Percentiles rank a stretch among this genome's conserved stretches.
Conservation (phyloP, 2,888 invertebrate species). For the Cosmia pyralina region DNA sequence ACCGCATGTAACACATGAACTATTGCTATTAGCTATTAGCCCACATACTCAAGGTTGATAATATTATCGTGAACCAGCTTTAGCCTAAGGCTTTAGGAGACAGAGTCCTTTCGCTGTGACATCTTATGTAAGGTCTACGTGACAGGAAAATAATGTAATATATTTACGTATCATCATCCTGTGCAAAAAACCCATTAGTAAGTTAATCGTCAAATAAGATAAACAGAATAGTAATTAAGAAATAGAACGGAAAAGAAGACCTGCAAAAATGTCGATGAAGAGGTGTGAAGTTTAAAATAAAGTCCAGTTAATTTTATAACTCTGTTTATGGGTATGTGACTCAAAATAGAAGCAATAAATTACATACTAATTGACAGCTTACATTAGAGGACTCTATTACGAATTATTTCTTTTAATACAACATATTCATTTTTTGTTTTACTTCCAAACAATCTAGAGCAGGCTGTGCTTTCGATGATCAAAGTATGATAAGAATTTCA, state of each 20-base stretch:
- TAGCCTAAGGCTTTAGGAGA: conserved; percentile 53
- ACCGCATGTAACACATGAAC: conserved; percentile 43
- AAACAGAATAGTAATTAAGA: neutral
- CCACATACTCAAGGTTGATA: conserved; percentile 67
- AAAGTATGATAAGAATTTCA: conserved; percentile 10
- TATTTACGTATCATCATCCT: conserved; percentile 10
- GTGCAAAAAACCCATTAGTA: neutral
- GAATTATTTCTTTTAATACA: neutral
- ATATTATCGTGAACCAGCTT: conserved; percentile 56
- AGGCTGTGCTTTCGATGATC: neutral
- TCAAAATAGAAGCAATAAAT: conserved; percentile 40
- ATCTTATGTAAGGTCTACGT: conserved; percentile 55
- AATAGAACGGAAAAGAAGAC: conserved; percentile 19
- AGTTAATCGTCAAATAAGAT: neutral
- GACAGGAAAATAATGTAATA: conserved; percentile 43
- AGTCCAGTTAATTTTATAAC: conserved; percentile 10
- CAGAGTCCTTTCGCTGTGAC: conserved; percentile 55
- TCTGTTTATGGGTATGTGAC: conserved; percentile 3
- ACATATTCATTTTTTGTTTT: neutral
- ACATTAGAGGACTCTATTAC: neutral
- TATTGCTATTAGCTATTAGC: conserved; percentile 59
- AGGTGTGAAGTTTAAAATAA: conserved; percentile 20
- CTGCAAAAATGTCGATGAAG: neutral
- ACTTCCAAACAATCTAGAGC: neutral
- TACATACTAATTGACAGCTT: conserved; percentile 25